Conservation (phyloP, 2,888 invertebrate genomes). For the Endomychus coccineus region DNA sequence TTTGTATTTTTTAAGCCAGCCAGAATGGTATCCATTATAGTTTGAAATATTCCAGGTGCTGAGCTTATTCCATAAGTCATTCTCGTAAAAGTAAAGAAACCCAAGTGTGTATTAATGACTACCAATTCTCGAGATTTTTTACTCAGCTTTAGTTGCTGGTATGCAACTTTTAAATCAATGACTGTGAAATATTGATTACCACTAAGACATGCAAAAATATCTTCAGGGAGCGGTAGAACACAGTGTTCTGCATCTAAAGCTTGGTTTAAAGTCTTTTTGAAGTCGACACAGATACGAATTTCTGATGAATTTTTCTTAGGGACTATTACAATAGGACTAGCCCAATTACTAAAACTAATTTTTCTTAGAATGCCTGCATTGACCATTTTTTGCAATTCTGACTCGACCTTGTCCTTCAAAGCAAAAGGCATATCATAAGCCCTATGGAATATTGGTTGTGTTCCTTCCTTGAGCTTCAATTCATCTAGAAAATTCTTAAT, state of each 20-base stretch:
- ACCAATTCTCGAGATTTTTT: slow-evolving; percentile 23
- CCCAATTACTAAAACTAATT: slow-evolving; percentile 25
- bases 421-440: slow-evolving; percentile 23
- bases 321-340: slow-evolving; percentile 29
- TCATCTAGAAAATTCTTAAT: slow-evolving; percentile 13
- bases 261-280: slow-evolving; percentile 28
- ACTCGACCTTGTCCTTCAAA: slow-evolving; percentile 20
- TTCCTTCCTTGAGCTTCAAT: slow-evolving; percentile 14
- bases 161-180: slow-evolving; percentile 28
- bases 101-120: slow-evolving; percentile 29
- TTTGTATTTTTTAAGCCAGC: slow-evolving; percentile 11
- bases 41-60: slow-evolving; percentile 27
- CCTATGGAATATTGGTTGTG: slow-evolving; percentile 25
- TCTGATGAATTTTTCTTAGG: slow-evolving; percentile 22
- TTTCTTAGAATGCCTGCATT: slow-evolving; percentile 18
- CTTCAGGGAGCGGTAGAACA: slow-evolving; percentile 29
- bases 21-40: slow-evolving; percentile 20
- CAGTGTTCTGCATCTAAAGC: slow-evolving; percentile 26
- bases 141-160: no score
- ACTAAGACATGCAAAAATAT: slow-evolving; percentile 28
- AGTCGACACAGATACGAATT: slow-evolving; percentile 31
- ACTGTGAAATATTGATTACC: slow-evolving; percentile 26
- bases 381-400: slow-evolving; percentile 21
- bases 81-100: slow-evolving; percentile 25
- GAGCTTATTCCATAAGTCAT: slow-evolving; percentile 27